Conservation (phyloP, 2,113 vertebrate species). For the Periophthalmodon schlosseri region DNA sequence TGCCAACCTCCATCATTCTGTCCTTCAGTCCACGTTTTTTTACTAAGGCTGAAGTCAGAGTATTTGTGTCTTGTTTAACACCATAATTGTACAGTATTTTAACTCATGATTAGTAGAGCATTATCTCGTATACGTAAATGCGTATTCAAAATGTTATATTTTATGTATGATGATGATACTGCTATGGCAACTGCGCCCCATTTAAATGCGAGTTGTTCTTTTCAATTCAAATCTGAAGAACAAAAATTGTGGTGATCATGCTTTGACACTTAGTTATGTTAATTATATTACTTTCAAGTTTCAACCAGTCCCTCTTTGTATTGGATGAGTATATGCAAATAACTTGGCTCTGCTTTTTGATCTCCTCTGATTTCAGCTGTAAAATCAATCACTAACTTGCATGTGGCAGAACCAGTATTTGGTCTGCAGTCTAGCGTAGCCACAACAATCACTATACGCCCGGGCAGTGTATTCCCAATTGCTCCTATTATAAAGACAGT, state of each 20-base stretch:
- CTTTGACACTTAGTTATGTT: not conserved
- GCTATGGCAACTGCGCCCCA: too few relatives aligned
- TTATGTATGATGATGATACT: too few relatives aligned
- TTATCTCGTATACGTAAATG: not conserved
- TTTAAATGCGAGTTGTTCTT: not conserved
- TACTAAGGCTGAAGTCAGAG: not conserved
- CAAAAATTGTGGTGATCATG: not conserved
- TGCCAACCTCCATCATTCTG: slow-evolving; percentile 8
- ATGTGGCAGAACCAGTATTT: slow-evolving; percentile 3
- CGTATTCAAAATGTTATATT: not conserved
- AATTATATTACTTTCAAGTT: not conserved
- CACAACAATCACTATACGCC: slow-evolving; percentile 25
- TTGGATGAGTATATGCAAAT: not conserved
- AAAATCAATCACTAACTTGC: slow-evolving; percentile 8
- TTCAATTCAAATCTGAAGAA: not conserved
- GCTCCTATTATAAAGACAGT: slow-evolving; percentile 27
- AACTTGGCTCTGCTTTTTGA: not conserved
- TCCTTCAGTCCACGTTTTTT: slow-evolving; percentile 28
- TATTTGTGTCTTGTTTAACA: not conserved
- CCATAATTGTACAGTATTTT: not conserved
- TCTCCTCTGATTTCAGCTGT: not conserved
- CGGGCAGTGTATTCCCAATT: slow-evolving; percentile 28
- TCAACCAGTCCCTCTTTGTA: not conserved
- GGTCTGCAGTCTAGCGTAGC: slow-evolving; percentile 2
- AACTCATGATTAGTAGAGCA: not conserved